Conservation (phyloP, 2,113 vertebrate species). For the Centropus unirufus region DNA sequence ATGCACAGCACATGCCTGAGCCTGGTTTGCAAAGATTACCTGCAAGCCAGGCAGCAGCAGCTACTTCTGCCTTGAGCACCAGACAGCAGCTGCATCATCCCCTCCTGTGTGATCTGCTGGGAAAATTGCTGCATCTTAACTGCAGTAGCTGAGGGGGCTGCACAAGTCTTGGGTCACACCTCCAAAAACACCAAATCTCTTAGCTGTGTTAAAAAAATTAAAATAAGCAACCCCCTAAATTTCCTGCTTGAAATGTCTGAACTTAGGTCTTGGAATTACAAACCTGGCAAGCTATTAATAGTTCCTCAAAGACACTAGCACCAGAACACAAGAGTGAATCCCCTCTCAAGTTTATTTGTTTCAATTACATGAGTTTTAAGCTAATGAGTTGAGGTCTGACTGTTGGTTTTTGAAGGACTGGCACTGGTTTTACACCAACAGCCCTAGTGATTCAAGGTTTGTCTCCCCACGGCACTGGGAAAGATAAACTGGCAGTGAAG, state of each 20-base stretch:
- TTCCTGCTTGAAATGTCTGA: background rate
- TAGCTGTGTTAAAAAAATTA: background rate
- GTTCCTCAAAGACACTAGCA: background rate
- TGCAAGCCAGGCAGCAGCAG: background rate
- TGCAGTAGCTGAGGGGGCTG: background rate
- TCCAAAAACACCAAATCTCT: background rate
- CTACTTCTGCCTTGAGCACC: background rate
- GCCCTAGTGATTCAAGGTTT: background rate
- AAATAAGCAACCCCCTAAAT: background rate
- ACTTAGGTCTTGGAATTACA: background rate
- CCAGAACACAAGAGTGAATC: background rate
- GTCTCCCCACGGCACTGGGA: background rate
- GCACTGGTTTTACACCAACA: background rate
- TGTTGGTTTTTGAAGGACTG: background rate
- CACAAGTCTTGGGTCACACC: background rate
- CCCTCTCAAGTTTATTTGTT: background rate
- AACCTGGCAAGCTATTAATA: background rate
- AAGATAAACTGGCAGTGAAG: background rate
- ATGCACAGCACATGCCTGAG: background rate
- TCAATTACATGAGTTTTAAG: background rate
- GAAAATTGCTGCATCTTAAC: background rate
- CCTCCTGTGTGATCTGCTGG: background rate
- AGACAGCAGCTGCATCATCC: background rate
- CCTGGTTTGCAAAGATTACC: background rate
- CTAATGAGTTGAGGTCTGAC: background rate